Evolutionary conservation across 2,888 invertebrate genomes (phyloP), one percentile per base, ranked within the genome.

Genomic region (Andrena dorsata): DNA sequence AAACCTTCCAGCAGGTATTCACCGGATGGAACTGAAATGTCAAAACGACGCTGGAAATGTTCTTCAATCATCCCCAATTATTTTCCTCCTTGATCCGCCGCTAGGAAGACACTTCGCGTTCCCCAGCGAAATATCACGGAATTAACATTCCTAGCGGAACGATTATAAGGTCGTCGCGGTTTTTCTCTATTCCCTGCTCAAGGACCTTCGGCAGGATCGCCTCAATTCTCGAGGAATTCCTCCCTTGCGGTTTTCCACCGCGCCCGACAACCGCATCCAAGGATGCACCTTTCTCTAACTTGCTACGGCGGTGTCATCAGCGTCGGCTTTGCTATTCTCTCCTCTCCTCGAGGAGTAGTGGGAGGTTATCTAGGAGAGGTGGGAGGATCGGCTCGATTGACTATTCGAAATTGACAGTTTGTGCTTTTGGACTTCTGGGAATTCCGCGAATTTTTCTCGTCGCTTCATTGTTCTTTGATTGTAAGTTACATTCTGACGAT

Each of bases 171-270:
- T 88, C 88, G 82, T 87, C 89, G 92, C 87, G 91, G 90, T 92
- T 92, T 90, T 91, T 90, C 90, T 90, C 88, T 81, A 90, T 90
- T 90, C 89, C 83, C 84, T 72, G 80, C 83, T 85, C 88, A 89
- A 91, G 89, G 90, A 90, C 87, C 87, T 89, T 90, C 85, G 87
- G 85, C 76, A 72, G 83, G 87, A 92, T 91, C 88, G 86, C 86
- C 83, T 90, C 86, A 90, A 90, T 92, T 88, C 89, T 89, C 89
- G 86, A 86, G 89, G 91, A 88, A 92, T 90, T 90, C 86, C 80
- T 83, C 83, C 86, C 86, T 84, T 93, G 93, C 89, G 93, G 93
- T 93, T 91, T 90, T 87, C 80, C 73, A 83, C 86, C 84, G 86
- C 88, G 85, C 82, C 86, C 86, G 71, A 75, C 78, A 90, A 90